Base-by-base conservation (phyloP, 2,113 vertebrate species). In the Elgaria multicarinata region DNA sequence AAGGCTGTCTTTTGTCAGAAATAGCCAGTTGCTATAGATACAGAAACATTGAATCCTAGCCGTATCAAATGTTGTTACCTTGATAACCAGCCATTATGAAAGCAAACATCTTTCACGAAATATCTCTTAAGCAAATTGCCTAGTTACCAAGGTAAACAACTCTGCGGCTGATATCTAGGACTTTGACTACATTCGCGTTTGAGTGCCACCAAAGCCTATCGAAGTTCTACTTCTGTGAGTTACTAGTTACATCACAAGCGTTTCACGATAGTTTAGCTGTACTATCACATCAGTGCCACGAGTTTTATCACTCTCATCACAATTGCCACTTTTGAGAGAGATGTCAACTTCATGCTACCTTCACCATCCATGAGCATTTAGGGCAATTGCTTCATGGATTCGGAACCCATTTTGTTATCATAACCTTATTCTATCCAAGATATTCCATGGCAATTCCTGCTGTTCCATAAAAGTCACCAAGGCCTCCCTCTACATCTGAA, bases 1-100 rank as follows among this genome's bases (percentile, higher is more conserved):
- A 39, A 16, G 6, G n/a, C n/a, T 28, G n/a, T 10, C 31, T 85
- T 85, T 24, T 26, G 10, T 16, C 69, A 1, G 24, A 55, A 74
- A 16, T 6, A 74, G n/a, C 69, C 33, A 18, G 84, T 85, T 85
- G 84, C 84, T 74, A 85, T 85, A 39, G 84, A 53, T 72, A 85
- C 84, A 36, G 24, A 4, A 31, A 44, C 9, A 10, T 14, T 3
- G 14, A 31, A 69, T 36, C 69, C n/a, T 74, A 72, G 36, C 36
- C n/a, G 39, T 85, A 36, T 72, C 42, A 2, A 85, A n/a, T 55
- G 53, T 75, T 74, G 69, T 28, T 85, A 74, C 84, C 69, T 85
- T 75, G 46, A 74, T 74, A 58, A 74, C n/a, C 36, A 74, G 66
- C 50, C 84, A 39, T 85, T 85, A 85, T 55, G n/a, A 58, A 74